Conservation (phyloP, 2,113 vertebrate species). For the Hippocampus mohnikei region DNA sequence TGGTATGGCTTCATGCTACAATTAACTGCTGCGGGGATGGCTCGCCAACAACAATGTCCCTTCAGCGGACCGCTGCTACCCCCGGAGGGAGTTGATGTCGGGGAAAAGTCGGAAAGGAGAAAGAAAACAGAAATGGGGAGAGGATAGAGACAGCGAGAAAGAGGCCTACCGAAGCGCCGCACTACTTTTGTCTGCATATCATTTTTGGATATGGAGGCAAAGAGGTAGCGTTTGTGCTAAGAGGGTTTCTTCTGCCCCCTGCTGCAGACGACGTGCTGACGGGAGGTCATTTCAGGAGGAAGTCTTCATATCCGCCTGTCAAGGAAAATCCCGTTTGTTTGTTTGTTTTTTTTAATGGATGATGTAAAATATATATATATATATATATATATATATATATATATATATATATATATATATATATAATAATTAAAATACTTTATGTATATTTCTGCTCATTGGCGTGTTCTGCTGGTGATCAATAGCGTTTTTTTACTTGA, state of each 20-base stretch:
- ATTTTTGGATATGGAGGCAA: conserved; percentile 39
- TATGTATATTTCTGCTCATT: not conserved
- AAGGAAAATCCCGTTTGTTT: no score
- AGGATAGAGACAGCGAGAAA: conserved; percentile 15
- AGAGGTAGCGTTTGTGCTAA: conserved; percentile 49
- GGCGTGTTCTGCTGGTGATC: not conserved
- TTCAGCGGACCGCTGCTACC: conserved; percentile 27
- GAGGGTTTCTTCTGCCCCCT: conserved; percentile 70
- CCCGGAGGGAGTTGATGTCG: conserved; percentile 37
- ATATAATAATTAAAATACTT: no score
- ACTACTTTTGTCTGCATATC: conserved; percentile 45
- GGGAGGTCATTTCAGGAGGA: not conserved
- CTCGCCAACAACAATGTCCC: conserved; percentile 47
- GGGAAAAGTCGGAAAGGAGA: conserved; percentile 34
- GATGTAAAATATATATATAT: no score
- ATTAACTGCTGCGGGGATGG: conserved; percentile 60
- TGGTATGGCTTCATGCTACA: conserved; percentile 55
- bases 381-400: no score
- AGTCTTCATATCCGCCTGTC: no score
- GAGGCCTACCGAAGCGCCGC: conserved; percentile 47
- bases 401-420: no score
- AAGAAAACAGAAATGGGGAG: conserved; percentile 13
- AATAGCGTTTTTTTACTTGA: not conserved
- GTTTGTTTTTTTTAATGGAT: no score
- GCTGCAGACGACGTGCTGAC: conserved; percentile 57